Conservation (phyloP, 2,888 invertebrate species). For the Lepidonotus clava region DNA sequence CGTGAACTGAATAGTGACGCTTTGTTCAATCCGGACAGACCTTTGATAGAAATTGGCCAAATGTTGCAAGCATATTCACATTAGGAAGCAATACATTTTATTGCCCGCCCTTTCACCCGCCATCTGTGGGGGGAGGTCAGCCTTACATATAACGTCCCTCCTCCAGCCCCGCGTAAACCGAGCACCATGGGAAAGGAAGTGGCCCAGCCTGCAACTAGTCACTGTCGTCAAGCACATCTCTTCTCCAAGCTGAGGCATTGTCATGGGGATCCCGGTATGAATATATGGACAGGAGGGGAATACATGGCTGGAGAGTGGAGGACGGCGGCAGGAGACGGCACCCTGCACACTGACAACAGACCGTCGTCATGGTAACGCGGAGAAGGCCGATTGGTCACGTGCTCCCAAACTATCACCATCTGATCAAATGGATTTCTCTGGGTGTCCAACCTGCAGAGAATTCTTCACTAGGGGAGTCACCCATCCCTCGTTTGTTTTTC, state of each 20-base stretch:
- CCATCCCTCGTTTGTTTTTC: too few species aligned
- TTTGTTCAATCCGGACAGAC: too few species aligned
- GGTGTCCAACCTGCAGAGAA: too few species aligned
- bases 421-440: constrained; percentile 10
- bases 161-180: not conserved
- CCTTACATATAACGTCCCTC: not conserved
- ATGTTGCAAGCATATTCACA: too few species aligned
- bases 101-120: not conserved
- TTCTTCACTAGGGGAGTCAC: too few species aligned
- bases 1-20: too few species aligned
- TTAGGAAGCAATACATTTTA: not conserved
- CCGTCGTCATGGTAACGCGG: not conserved
- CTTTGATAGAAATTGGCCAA: too few species aligned
- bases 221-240: constrained; percentile 13
- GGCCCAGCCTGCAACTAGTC: not conserved
- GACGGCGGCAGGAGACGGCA: not conserved
- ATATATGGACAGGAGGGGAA: too few species aligned
- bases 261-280: too few species aligned
- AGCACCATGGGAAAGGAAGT: constrained; percentile 49
- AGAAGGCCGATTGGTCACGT: not conserved
- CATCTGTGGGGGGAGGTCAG: not conserved
- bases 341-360: not conserved
- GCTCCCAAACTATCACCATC: not conserved
- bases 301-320: too few species aligned
- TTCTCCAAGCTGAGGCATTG: too few species aligned